These are phyloP conservation scores for Lymantria dispar DNA, from an alignment of 2,888 invertebrate species.

Conservation along the genomic window DNA sequence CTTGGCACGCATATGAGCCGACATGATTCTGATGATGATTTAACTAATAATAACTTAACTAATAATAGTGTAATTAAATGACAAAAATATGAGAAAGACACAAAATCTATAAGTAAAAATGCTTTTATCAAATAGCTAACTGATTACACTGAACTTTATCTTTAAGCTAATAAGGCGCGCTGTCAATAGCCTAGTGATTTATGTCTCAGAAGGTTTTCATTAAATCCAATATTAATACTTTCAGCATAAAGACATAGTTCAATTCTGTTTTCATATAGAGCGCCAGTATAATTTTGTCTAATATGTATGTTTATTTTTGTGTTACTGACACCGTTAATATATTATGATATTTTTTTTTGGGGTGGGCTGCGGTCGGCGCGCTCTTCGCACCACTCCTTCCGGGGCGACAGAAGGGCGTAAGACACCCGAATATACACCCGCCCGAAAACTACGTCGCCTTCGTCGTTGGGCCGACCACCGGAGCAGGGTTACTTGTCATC, in stretches of 20 bases:
- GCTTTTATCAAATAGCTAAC: not conserved
- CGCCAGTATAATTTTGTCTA: not conserved
- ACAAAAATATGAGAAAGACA: not conserved
- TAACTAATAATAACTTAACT: too few relatives aligned
- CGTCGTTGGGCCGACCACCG: too few relatives aligned
- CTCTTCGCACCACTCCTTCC: too few relatives aligned
- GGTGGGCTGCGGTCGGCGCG: too few relatives aligned
- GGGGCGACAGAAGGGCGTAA: too few relatives aligned
- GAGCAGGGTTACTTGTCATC: too few relatives aligned
- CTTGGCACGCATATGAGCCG: too few relatives aligned
- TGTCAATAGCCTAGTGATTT: constrained; percentile 34
- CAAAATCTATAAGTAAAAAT: not conserved
- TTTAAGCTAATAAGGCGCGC: constrained; percentile 27
- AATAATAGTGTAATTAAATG: too few relatives aligned
- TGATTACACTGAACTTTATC: not conserved
- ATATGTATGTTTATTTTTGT: not conserved
- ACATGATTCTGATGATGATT: too few relatives aligned
- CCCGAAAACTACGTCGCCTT: too few relatives aligned
- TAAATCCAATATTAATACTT: constrained; percentile 11
- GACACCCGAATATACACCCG: too few relatives aligned
- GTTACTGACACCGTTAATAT: not conserved
- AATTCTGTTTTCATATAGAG: not conserved
- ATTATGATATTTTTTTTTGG: too few relatives aligned
- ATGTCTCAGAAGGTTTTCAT: constrained; percentile 32
- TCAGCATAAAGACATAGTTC: not conserved